Evolutionary conservation across 2,797 vertebrate genomes (phyloP).

Genomic region (Pteropus rufus): DNA sequence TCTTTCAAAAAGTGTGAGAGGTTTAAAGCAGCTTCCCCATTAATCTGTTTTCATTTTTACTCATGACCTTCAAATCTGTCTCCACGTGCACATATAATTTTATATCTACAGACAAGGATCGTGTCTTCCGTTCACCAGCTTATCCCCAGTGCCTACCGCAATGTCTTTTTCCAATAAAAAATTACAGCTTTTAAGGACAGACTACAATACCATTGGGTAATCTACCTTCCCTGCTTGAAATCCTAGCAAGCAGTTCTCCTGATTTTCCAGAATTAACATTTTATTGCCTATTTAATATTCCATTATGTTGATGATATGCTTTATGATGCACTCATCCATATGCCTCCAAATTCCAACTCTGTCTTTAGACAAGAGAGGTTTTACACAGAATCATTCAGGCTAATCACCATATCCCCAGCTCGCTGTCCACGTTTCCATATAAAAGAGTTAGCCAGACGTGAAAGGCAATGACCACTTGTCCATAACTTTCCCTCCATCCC

Average conservation of each 20-base stretch:
- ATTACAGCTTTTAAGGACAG: background rate
- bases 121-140: background rate
- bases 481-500: too few relatives aligned
- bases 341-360: background rate
- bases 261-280: background rate
- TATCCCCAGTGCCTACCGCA: background rate
- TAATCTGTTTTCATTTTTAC: background rate
- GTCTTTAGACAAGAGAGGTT: background rate
- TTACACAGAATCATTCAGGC: background rate
- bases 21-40: background rate
- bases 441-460: background rate
- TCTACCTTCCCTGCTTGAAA: background rate
- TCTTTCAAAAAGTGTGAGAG: background rate
- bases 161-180: background rate
- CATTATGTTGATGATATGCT: background rate
- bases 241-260: background rate
- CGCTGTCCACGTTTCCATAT: background rate
- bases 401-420: background rate
- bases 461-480: background rate
- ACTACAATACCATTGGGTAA: background rate
- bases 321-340: background rate
- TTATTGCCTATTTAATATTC: background rate
- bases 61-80: background rate
- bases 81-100: background rate
- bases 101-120: background rate